phyloP scores from a whole-genome alignment of 1,140 invertebrate genomes.

The Leptopilina clavipes region DNA sequence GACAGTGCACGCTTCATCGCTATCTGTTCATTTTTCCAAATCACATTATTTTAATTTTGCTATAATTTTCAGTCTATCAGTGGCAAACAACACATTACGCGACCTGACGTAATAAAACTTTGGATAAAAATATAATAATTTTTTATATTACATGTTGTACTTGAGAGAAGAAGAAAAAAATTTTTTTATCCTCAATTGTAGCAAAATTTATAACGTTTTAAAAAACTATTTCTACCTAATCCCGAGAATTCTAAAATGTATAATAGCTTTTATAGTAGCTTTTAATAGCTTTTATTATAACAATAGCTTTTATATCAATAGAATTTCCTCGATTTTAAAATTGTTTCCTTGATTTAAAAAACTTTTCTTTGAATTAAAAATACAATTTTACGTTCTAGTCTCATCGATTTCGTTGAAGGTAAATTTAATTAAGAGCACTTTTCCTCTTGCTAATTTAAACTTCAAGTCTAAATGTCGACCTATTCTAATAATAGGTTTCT shows the following conservation, averaged over 20 bases:
- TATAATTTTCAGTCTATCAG: background rate
- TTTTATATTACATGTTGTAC: background rate
- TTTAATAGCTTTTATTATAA: no score
- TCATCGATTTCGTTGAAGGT: background rate
- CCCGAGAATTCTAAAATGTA: no score
- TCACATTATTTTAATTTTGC: constrained; percentile 7
- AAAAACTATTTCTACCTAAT: no score
- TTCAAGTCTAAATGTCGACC: background rate
- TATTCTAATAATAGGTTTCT: background rate
- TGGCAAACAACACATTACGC: background rate
- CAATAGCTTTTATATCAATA: no score
- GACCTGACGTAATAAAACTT: background rate
- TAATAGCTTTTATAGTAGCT: no score
- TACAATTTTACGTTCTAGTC: background rate
- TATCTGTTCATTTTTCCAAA: background rate
- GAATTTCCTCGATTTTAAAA: no score
- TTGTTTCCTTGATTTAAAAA: no score
- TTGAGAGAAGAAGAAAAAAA: background rate
- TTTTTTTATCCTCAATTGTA: no score
- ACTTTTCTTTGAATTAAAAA: no score
- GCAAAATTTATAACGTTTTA: no score
- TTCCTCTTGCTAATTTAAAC: background rate
- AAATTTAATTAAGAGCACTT: background rate
- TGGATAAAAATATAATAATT: background rate
- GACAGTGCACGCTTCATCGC: background rate